Evolutionary conservation across 2,113 vertebrate species (phyloP).

Genomic region (Mesembrinibis cayennensis): DNA sequence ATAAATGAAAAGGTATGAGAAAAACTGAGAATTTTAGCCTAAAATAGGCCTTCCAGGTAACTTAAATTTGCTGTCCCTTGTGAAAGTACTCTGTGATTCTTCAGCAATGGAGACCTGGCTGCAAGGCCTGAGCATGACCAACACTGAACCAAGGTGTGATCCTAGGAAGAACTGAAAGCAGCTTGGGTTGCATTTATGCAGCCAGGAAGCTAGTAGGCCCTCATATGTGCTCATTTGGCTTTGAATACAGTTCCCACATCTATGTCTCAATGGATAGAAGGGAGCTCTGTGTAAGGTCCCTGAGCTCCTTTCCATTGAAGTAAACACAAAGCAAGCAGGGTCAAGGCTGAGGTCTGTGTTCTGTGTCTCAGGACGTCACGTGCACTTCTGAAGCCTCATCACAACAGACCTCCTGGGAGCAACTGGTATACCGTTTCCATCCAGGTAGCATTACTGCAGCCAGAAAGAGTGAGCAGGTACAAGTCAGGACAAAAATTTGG

Average conservation of each 20-base stretch:
- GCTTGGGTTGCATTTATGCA: not conserved
- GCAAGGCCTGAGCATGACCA: not conserved
- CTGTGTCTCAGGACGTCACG: not conserved
- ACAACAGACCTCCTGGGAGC: not conserved
- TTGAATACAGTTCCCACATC: not conserved
- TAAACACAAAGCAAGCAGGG: not conserved
- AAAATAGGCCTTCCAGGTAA: not conserved
- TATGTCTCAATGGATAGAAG: not conserved
- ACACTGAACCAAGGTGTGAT: not conserved
- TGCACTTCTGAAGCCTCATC: not conserved
- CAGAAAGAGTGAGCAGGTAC: not conserved
- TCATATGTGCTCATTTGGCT: not conserved
- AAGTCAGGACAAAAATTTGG: not conserved
- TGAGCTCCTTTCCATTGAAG: not conserved
- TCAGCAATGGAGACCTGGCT: not conserved
- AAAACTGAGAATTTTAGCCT: not conserved
- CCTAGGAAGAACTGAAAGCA: not conserved
- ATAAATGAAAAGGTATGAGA: not conserved
- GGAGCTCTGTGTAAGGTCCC: not conserved
- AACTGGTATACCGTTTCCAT: not conserved
- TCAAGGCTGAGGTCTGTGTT: not conserved
- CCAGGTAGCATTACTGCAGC: not conserved
- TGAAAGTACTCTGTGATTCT: not conserved
- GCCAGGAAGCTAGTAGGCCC: not conserved
- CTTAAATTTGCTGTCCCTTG: not conserved